phyloP scores from a whole-genome alignment of 1,140 invertebrate genomes.

The Aricia agestis region DNA sequence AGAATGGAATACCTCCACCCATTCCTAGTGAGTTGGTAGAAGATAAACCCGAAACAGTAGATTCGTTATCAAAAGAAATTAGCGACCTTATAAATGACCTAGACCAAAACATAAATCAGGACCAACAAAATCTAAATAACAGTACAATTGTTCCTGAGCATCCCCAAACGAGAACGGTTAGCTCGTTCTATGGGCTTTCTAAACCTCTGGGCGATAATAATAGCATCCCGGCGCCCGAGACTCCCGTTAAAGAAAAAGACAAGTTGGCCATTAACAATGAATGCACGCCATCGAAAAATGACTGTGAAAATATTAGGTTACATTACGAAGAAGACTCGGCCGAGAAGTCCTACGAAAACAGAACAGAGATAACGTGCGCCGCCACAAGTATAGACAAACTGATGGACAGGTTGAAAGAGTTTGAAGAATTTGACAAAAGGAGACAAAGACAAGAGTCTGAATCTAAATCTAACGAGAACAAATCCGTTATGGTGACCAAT shows the following conservation, averaged over 20 bases:
- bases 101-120: constrained; percentile 61
- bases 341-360: constrained; percentile 58
- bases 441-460: constrained; percentile 70
- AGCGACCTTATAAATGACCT: constrained; percentile 64
- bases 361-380: constrained; percentile 54
- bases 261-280: constrained; percentile 55
- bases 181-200: constrained; percentile 55
- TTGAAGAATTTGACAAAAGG: constrained; percentile 73
- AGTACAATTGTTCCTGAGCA: constrained; percentile 44
- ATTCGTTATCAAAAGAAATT: constrained; percentile 66
- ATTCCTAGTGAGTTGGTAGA: constrained; percentile 46
- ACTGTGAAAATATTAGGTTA: constrained; percentile 65
- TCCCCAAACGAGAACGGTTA: constrained; percentile 51
- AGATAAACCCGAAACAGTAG: constrained; percentile 58
- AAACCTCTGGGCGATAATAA: constrained; percentile 61
- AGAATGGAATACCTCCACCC: constrained; percentile 43
- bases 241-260: constrained; percentile 70
- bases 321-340: constrained; percentile 63
- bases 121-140: constrained; percentile 48
- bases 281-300: constrained; percentile 62
- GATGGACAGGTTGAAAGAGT: constrained; percentile 71
- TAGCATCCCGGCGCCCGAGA: constrained; percentile 54
- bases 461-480: constrained; percentile 50
- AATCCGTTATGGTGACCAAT: constrained; percentile 68
- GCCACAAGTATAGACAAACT: constrained; percentile 70